Conservation (phyloP, 2,113 vertebrate genomes). For the Falcunculus frontatus region DNA sequence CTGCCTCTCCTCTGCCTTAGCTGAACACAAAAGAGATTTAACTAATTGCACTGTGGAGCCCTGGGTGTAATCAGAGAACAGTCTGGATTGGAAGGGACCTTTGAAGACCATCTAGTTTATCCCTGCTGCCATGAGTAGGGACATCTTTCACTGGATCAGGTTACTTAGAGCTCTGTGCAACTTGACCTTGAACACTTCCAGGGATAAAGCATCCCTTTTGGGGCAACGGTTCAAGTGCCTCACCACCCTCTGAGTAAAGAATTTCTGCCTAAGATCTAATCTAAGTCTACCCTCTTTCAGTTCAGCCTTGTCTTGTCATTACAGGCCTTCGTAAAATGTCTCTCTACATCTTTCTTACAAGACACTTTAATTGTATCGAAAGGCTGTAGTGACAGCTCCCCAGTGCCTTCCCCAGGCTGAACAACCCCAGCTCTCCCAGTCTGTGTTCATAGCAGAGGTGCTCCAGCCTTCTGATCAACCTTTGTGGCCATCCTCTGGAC, state of each 20-base stretch:
- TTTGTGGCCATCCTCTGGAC: neutral
- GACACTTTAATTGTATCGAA: rapidly evolving
- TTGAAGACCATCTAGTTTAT: neutral
- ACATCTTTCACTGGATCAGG: neutral
- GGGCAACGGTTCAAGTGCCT: neutral
- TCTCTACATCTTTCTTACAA: neutral
- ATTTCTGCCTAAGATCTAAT: neutral
- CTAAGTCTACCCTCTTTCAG: neutral
- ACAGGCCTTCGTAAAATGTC: neutral
- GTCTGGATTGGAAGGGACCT: neutral
- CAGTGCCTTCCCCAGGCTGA: neutral
- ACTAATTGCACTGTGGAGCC: neutral
- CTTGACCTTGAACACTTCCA: neutral
- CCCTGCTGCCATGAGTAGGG: neutral
- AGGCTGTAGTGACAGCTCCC: neutral
- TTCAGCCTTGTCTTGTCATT: neutral
- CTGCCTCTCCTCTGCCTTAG: rapidly evolving
- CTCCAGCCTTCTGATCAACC: neutral
- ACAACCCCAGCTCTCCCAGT: neutral
- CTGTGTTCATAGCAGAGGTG: neutral
- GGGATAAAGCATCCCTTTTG: neutral
- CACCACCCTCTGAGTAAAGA: neutral
- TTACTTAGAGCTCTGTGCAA: neutral
- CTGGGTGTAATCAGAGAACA: neutral
- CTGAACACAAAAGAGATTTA: neutral